phyloP scores from a whole-genome alignment of 1,140 invertebrate species.

The Philotrypesis tridentata region DNA sequence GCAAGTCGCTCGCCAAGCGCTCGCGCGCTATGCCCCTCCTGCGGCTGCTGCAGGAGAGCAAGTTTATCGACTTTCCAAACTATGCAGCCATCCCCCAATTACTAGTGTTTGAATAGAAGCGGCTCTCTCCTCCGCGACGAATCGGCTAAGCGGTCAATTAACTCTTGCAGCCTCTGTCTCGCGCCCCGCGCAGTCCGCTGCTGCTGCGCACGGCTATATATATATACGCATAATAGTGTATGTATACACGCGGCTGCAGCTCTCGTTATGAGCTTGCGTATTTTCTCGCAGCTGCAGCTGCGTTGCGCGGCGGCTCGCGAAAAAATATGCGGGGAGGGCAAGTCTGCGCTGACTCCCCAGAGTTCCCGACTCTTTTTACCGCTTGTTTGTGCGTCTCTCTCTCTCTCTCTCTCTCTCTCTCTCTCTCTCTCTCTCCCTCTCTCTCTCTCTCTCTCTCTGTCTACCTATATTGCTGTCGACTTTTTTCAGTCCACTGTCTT shows the following conservation, averaged over 20 bases:
- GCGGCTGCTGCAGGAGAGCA: not conserved
- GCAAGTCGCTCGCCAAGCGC: too few species aligned
- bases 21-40: too few species aligned
- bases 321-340: constrained; percentile 1
- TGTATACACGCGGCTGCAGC: not conserved
- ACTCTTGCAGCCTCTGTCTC: not conserved
- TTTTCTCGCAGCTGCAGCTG: not conserved
- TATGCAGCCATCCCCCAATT: constrained; percentile 28
- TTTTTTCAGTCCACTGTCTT: too few species aligned
- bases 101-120: constrained; percentile 18
- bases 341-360: not conserved
- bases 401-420: too few species aligned
- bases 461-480: too few species aligned
- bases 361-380: not conserved
- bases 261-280: not conserved
- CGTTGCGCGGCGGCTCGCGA: not conserved
- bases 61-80: constrained; percentile 40
- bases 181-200: not conserved
- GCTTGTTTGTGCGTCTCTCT: too few species aligned
- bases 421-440: too few species aligned
- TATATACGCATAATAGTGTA: not conserved
- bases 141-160: constrained; percentile 18
- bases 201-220: too few species aligned
- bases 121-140: not conserved
- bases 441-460: too few species aligned